These are phyloP conservation scores for Nyctibius grandis DNA, from an alignment of 2,797 vertebrate genomes.

Conservation along the genomic window DNA sequence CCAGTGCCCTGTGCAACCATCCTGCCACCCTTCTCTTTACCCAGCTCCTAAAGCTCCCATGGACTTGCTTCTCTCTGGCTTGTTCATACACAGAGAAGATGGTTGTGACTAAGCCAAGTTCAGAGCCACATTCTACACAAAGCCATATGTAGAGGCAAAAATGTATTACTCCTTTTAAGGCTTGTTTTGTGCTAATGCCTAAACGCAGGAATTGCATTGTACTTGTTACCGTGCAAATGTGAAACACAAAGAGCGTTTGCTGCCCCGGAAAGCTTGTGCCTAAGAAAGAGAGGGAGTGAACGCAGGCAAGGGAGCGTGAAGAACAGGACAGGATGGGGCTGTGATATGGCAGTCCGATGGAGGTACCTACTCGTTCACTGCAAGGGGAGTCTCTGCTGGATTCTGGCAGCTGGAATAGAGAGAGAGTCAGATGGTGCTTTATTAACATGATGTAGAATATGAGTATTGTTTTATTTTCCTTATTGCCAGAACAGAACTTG, in stretches of 20 bases:
- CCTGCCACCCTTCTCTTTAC: background rate
- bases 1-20: background rate
- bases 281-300: background rate
- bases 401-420: background rate
- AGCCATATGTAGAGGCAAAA: background rate
- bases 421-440: background rate
- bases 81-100: background rate
- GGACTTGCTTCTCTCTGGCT: background rate
- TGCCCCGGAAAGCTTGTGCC: background rate
- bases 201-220: background rate
- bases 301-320: background rate
- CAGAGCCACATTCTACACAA: background rate
- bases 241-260: background rate
- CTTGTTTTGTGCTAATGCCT: conserved; percentile 1
- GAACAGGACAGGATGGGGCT: background rate
- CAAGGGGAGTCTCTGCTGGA: background rate
- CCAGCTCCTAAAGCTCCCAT: background rate
- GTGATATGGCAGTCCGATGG: background rate
- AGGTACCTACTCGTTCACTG: background rate
- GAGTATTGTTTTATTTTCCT: background rate
- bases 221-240: conserved; percentile 13
- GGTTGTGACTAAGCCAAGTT: background rate
- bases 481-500: background rate
- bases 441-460: background rate
- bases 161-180: background rate